A percentile compares a stretch with the other conserved stretches of the same genome.
Conservation (phyloP, 2,113 vertebrate genomes). For the Antigone vipio region DNA sequence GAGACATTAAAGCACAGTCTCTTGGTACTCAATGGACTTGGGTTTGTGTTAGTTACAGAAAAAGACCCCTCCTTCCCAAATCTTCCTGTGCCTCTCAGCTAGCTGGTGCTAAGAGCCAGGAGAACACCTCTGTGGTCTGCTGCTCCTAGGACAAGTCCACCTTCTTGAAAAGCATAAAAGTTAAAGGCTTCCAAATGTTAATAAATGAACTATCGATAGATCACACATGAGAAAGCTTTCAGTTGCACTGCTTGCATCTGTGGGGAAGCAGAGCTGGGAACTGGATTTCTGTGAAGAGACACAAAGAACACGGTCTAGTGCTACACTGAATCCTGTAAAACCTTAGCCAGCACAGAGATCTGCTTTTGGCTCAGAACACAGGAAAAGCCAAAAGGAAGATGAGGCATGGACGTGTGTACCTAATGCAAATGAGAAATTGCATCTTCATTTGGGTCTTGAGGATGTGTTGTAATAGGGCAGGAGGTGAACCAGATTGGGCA, state of each 20-base stretch:
- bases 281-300: not conserved
- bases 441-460: not conserved
- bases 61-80: not conserved
- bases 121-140: not conserved
- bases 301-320: not conserved
- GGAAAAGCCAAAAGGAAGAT: not conserved
- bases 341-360: not conserved
- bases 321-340: not conserved
- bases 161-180: not conserved
- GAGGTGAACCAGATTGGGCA: not conserved
- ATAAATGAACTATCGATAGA: not conserved
- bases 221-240: not conserved
- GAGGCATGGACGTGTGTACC: not conserved
- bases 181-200: not conserved
- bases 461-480: not conserved
- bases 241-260: not conserved
- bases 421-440: not conserved
- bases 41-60: not conserved
- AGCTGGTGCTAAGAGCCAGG: not conserved
- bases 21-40: not conserved
- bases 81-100: not conserved
- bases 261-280: not conserved
- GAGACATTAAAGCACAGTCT: not conserved
- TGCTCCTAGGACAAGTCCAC: not conserved
- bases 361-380: not conserved